phyloP scores from a whole-genome alignment of 37 sponge, comb jelly and placozoan species.

The Crambe crambe region DNA sequence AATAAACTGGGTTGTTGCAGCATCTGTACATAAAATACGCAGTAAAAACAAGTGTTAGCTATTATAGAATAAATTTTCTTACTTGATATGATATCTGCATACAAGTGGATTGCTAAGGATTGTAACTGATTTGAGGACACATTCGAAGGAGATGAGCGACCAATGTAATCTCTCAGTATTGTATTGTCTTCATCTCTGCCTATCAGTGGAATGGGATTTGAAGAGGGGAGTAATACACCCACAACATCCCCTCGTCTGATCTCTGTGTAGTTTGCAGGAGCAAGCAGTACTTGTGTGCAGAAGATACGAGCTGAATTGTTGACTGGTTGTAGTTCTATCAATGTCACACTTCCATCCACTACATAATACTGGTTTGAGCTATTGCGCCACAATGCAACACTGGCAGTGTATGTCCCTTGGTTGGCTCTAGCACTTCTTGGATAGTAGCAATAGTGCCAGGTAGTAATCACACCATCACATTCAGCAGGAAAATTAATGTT shows the following conservation, averaged over 20 bases:
- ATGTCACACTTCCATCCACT: not conserved
- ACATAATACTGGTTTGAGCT: not conserved
- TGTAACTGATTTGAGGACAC: not conserved
- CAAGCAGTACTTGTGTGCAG: not conserved
- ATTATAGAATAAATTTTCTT: not conserved
- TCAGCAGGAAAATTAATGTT: not conserved
- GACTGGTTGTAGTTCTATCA: not conserved
- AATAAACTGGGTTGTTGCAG: too few relatives aligned
- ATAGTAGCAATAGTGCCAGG: not conserved
- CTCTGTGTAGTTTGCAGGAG: not conserved
- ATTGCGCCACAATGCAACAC: not conserved
- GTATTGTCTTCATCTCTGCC: not conserved
- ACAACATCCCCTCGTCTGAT: not conserved
- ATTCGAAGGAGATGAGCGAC: not conserved
- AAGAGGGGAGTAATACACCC: not conserved
- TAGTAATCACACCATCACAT: not conserved
- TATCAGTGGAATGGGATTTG: not conserved
- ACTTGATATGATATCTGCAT: not conserved
- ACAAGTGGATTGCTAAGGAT: not conserved
- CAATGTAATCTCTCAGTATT: not conserved
- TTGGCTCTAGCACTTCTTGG: not conserved
- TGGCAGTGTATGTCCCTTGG: not conserved
- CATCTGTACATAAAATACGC: too few relatives aligned
- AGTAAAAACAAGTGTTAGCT: too few relatives aligned
- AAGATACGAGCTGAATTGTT: not conserved